Evolutionary conservation across 2,113 vertebrate species (phyloP), one percentile per base, ranked within the genome.

Genomic region (Lamprotornis superbus): DNA sequence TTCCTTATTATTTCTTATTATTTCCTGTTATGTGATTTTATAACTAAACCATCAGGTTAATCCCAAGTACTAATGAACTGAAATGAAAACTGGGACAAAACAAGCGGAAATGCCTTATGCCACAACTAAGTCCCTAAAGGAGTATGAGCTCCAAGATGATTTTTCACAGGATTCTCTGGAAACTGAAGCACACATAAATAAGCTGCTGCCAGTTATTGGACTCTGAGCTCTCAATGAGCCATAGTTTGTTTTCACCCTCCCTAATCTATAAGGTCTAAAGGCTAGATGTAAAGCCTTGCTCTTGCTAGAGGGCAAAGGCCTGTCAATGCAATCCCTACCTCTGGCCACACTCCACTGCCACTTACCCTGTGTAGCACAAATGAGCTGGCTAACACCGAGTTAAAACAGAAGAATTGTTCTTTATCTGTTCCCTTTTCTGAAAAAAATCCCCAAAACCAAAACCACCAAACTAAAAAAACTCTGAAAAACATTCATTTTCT

Each of bases 1-100:
- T 94, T 97, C 93, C 96, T 87, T 71, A 94, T 63, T 84, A 78
- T 83, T 89, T 70, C 73, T 91, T 89, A 94, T 57, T 71, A 91
- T 93, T 95, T 97, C 96, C 96, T 95, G 95, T 47, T 82, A 47
- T 1, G 44, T 46, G 87, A 82, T 89, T 91, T 96, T 83, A 67
- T 80, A 93, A 91, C 75, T 83, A 94, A 90, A 70, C 71, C 87
- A 91, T 50, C 55, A 95, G 52, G 75, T 93, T 95, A 96, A 91
- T 95, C 82, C 85, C 25, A 52, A 93, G 68, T 56, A 77, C 52
- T 93, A 93, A 94, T 3, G 56, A 95, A 84, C 40, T 44, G 23
- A 86, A 88, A 68, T 12, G 21, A 95, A 90, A 94, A 79, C 73
- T 16, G 42, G 50, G 81, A 94, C 74, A 89, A 85, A 95, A 83